phyloP scores from a whole-genome alignment of 2,888 invertebrate species.

The Patella ulyssiponensis region DNA sequence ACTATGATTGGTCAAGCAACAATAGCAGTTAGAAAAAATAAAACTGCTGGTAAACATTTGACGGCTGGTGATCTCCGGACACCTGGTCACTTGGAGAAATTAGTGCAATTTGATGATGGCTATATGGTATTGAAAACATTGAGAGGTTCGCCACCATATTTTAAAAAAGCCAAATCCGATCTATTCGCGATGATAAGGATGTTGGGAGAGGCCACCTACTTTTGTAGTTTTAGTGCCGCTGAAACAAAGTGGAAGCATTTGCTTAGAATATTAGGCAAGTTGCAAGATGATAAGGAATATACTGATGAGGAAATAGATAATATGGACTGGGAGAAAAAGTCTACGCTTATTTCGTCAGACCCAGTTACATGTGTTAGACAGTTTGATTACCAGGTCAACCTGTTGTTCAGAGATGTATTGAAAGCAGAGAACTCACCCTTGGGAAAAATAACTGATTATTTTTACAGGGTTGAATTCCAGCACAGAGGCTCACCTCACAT shows the following conservation, averaged over 20 bases:
- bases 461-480: constrained; percentile 49
- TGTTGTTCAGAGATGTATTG: constrained; percentile 32
- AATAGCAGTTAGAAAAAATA: no score
- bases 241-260: not conserved
- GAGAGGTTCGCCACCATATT: constrained; percentile 16
- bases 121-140: no score
- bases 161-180: not conserved
- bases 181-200: constrained; percentile 46
- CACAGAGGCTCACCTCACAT: constrained; percentile 50
- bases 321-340: constrained; percentile 39
- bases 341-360: constrained; percentile 38
- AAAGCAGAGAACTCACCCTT: constrained; percentile 33
- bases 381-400: constrained; percentile 45
- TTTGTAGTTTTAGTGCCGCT: constrained; percentile 34
- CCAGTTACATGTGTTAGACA: constrained; percentile 49
- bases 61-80: no score
- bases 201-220: constrained; percentile 39
- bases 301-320: constrained; percentile 23
- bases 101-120: no score
- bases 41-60: no score
- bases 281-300: constrained; percentile 6
- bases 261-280: no score
- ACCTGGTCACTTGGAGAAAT: no score
- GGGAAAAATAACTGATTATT: no score
- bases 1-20: no score